Evolutionary conservation across 2,888 invertebrate genomes (phyloP).

Genomic region (Salpingus planirostris): DNA sequence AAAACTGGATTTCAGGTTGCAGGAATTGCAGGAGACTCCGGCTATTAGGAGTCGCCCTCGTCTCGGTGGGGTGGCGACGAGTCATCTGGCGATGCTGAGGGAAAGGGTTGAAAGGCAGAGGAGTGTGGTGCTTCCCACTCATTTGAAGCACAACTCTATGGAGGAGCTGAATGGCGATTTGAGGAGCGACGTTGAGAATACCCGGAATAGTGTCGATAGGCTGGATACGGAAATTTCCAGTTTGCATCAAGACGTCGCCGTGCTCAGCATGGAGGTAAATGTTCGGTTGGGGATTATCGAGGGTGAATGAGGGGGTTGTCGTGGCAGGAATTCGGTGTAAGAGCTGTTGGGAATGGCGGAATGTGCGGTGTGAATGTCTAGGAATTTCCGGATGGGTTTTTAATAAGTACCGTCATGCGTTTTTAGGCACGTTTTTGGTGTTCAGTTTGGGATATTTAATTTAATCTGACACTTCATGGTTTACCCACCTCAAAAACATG

Average conservation of each 20-base stretch:
- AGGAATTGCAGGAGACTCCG: constrained; percentile 34
- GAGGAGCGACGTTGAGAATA: constrained; percentile 34
- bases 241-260: constrained; percentile 77
- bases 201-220: constrained; percentile 52
- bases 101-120: constrained; percentile 61
- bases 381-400: too few species aligned
- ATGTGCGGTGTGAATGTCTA: too few species aligned
- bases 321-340: too few species aligned
- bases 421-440: too few species aligned
- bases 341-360: too few species aligned
- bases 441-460: too few species aligned
- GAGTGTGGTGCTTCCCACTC: constrained; percentile 49
- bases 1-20: constrained; percentile 33
- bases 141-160: constrained; percentile 49
- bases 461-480: too few species aligned
- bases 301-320: too few species aligned
- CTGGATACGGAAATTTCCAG: constrained; percentile 75
- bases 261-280: constrained; percentile 71
- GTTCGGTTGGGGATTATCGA: too few species aligned
- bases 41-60: constrained; percentile 22
- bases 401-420: too few species aligned
- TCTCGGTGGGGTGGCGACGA: constrained; percentile 37
- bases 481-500: too few species aligned
- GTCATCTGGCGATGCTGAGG: constrained; percentile 45
- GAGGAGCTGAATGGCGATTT: constrained; percentile 53